Percentiles rank a stretch among this genome's conserved stretches.
Evolutionary conservation across 2,888 invertebrate genomes (phyloP).

Genomic region (Norana najaformis): DNA sequence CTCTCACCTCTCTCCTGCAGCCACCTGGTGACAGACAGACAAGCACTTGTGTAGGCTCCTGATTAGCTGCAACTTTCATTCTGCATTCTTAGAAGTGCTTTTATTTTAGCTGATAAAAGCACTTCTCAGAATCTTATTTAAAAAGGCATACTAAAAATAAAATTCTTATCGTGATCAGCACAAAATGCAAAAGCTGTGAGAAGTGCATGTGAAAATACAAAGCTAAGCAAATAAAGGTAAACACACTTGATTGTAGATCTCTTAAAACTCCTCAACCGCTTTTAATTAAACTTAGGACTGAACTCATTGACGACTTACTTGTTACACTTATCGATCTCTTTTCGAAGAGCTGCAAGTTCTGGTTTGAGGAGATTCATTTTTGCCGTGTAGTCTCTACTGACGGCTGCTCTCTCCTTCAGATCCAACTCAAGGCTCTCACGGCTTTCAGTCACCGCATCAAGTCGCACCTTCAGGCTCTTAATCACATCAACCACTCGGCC

Average conservation of each 20-base stretch:
- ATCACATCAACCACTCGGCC: background rate
- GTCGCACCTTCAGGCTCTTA: constrained; percentile 72
- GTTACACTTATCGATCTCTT: constrained; percentile 80
- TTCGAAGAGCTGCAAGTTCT: constrained; percentile 77
- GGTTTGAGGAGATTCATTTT: constrained; percentile 88
- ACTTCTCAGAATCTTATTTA: no score
- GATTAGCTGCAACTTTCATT: background rate
- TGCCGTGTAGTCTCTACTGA: constrained; percentile 79
- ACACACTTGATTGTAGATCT: background rate
- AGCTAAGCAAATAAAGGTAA: background rate
- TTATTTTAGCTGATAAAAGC: background rate
- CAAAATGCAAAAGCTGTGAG: background rate
- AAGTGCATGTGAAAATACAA: background rate
- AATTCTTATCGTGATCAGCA: background rate
- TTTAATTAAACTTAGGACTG: background rate
- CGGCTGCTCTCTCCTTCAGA: constrained; percentile 77
- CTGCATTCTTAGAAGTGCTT: no score
- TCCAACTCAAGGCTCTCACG: constrained; percentile 77
- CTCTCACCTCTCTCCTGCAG: constrained; percentile 77
- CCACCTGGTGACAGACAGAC: constrained; percentile 52
- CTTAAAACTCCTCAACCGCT: background rate
- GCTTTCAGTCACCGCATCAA: constrained; percentile 76
- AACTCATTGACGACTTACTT: constrained; percentile 68
- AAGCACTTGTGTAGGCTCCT: background rate
- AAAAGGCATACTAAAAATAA: background rate